Evolutionary conservation across 2,113 vertebrate genomes (phyloP), one percentile per base, ranked within the genome.

Genomic region (Himantopus leucocephalus): DNA sequence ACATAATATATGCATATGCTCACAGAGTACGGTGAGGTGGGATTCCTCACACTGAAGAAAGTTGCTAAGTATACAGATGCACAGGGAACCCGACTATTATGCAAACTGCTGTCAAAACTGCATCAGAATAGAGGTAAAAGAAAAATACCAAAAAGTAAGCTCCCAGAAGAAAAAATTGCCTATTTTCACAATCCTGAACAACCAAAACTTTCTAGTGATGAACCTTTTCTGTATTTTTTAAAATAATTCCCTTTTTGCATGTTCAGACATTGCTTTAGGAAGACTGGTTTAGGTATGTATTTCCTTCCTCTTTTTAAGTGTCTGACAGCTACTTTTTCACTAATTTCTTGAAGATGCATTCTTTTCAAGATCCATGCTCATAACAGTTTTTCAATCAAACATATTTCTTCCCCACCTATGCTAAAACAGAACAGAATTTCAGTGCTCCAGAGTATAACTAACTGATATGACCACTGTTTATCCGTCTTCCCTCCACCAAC

Each of bases 121-220:
- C 32, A 45, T 22, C 30, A 27, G 29, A 75, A 76, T 12, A 1
- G 34, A 50, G 24, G 26, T 23, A 39, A 47, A 64, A 89, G 32
- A 67, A 70, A 79, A 81, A 55, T 5, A 90, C 3, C 6, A 58
- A 43, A 79, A 85, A 7, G 6, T 10, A 80, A 50, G 14, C 13
- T 50, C 1, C 3, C 12, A 14, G 8, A 5, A n/a, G 20, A 32
- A 37, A 41, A 58, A 43, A 13, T 1, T 0, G 11, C 3, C 12
- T 52, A 55, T 56, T 93, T 93, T 88, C 53, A 88, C 64, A 60
- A 77, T 50, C 17, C 41, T 71, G 17, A 52, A 24, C 20, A 66
- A 91, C 8, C 15, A 63, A 48, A 27, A n/a, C 15, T 43, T 79
- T 82, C 27, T 63, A 52, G 9, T 56, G 16, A 67, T 37, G 3